Conservation (phyloP, 2,113 vertebrate genomes). For the Athene cunicularia region DNA sequence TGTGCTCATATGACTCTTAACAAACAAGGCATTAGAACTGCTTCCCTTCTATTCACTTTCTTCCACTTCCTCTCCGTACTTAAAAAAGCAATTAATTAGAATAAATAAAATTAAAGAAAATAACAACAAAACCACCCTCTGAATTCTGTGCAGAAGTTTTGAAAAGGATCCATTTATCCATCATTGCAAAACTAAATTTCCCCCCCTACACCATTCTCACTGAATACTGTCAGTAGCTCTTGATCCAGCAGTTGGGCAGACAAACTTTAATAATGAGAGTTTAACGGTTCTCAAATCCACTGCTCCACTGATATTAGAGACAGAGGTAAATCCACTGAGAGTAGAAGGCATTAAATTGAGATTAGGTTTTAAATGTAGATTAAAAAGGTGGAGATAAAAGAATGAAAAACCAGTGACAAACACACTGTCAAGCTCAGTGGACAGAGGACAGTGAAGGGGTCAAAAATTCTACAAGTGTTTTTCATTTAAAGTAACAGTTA, state of each 20-base stretch:
- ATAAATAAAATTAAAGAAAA: neutral
- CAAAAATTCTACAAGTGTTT: neutral
- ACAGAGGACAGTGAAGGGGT: accelerated
- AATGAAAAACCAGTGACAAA: neutral
- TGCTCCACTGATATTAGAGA: neutral
- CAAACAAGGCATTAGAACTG: neutral
- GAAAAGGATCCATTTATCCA: neutral
- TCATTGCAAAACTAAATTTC: neutral
- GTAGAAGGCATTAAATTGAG: neutral
- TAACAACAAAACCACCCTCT: neutral
- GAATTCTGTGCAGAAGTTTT: neutral
- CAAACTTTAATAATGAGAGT: neutral
- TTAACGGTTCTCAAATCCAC: neutral
- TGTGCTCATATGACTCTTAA: neutral
- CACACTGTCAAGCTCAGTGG: neutral
- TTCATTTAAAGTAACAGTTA: neutral
- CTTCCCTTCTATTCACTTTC: neutral
- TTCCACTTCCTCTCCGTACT: neutral
- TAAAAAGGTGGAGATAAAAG: neutral
- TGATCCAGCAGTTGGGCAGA: neutral
- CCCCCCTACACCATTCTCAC: neutral
- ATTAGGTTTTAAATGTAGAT: neutral
- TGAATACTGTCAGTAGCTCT: neutral
- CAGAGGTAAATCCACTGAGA: neutral
- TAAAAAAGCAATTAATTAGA: neutral